Evolutionary conservation across 1,140 invertebrate genomes (phyloP), one percentile per base, ranked within the genome.

Genomic region (Metopolophium dirhodum): DNA sequence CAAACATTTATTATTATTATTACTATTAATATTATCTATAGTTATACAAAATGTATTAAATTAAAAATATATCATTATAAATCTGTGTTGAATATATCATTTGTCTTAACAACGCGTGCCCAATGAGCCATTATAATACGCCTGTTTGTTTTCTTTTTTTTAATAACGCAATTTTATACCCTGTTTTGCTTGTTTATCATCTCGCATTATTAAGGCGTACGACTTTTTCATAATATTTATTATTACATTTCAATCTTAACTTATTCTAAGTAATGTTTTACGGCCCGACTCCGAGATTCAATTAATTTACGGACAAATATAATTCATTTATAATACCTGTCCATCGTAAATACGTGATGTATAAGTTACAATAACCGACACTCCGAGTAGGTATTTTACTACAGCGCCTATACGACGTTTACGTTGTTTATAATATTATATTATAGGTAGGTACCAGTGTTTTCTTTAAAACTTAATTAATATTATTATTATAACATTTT

Each of bases 1-100:
- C 26, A 86, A 57, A 93, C 35, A 45, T 54, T 93, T 45, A 85
- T 41, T 85, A 93, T 93, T 85, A 93, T 92, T 83, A 85, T 37
- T 77, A 77, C n/a, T 77, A 77, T n/a, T 77, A 77, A n/a, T 85
- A 93, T 93, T 26, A 41, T 41, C 41, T 41, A 41, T 92, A 92
- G 91, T 92, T 85, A 37, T 61, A 85, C 57, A 85, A 92, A 91
- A 51, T 77, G 45, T 92, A 82, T 20, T 77, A 77, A 45, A 35
- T 92, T 45, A 30, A 47, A 86, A 93, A 90, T 51, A 92, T 54
- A 85, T 91, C 23, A 68, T 91, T 37, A 49, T 92, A 41, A 47
- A 45, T 54, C 54, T 37, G 82, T 93, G 49, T 83, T 92, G 57
- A 93, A 91, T 91, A 51, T 45, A 91, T 91, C 82, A 45, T 45